A percentile compares a stretch with the other conserved stretches of the same genome.
Evolutionary conservation across 2,113 vertebrate genomes (phyloP).

Genomic region (Seriola rivoliana): DNA sequence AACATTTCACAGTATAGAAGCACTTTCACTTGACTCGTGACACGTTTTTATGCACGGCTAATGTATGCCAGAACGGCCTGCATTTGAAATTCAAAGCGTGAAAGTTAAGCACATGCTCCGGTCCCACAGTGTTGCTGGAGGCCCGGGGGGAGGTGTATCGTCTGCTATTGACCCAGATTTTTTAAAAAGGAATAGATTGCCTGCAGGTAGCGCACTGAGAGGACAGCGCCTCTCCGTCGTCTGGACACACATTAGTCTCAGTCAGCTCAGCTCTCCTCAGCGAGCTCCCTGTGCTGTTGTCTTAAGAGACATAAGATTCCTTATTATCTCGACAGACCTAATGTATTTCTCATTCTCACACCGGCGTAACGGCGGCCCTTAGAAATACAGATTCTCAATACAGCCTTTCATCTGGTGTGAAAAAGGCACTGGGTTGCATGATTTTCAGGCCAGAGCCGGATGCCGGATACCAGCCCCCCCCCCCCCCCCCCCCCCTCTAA

Average conservation of each 20-base stretch:
- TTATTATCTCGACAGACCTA: conserved; percentile 39
- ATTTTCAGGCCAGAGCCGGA: conserved; percentile 8
- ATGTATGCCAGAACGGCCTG: conserved; percentile 54
- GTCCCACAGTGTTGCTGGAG: conserved; percentile 62
- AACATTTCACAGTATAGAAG: conserved; percentile 16
- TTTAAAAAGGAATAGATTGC: conserved; percentile 66
- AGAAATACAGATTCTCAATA: neutral
- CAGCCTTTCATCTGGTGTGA: conserved; percentile 7
- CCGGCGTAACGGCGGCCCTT: neutral
- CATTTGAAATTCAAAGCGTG: conserved; percentile 76
- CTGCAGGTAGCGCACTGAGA: conserved; percentile 68
- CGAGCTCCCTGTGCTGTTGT: conserved; percentile 26
- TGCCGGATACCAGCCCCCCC: neutral
- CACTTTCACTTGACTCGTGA: conserved; percentile 51
- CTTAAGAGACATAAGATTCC: conserved; percentile 20
- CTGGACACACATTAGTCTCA: conserved; percentile 71
- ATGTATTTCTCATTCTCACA: conserved; percentile 21
- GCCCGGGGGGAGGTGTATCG: conserved; percentile 58
- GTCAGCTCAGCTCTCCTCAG: conserved; percentile 37
- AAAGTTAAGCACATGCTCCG: conserved; percentile 74
- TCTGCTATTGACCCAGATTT: conserved; percentile 83
- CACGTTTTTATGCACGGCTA: conserved; percentile 46
- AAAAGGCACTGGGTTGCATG: neutral
- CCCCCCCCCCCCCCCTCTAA: neutral
- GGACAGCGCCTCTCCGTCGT: conserved; percentile 60